Evolutionary conservation across 2,888 invertebrate species (phyloP), one percentile per base, ranked within the genome.

Genomic region (Gibbula magus): DNA sequence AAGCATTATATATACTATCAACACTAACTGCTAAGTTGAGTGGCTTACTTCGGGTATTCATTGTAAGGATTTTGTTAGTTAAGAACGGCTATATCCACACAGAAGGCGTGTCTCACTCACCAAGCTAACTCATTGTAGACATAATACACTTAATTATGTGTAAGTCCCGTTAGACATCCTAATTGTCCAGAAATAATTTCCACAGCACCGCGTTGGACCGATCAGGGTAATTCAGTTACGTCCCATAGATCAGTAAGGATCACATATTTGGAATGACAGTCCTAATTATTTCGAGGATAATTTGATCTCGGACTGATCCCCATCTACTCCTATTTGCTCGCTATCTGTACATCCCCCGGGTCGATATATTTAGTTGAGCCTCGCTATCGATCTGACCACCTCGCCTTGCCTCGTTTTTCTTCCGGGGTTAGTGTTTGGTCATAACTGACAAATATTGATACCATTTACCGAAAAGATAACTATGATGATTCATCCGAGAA

Each of bases 401-500:
- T 18, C 20, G 35, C 39, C 13, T 32, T 20, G 20, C 70, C 39
- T 35, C 39, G 35, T 70, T 70, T 70, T 70, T 70, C 70, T 70
- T 35, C n/a, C 16, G 39, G 70, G 70, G 70, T 70, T 70, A 70
- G 39, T 61, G 29, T 25, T 22, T 61, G 61, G 35, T 39, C 70
- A 35, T 70, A 35, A 39, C 20, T 35, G 70, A 35, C 70, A 70
- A 70, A 70, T 39, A 70, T 70, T 70, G 70, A 70, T 70, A 70
- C 39, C 70, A 70, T 70, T 70, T 70, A 70, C 70, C 29, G 67
- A 70, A 70, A 29, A 35, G 39, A 70, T 13, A 70, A 70, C 35
- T 35, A 8, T 20, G 70, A 70, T 70, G 70, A 70, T 35, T 70
- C 70, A 70, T 70, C 70, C 20, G 39, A 16, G 18, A 70, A 70